These are phyloP conservation scores for Agrypnus murinus DNA, from an alignment of 2,888 invertebrate genomes.

Conservation along the genomic window DNA sequence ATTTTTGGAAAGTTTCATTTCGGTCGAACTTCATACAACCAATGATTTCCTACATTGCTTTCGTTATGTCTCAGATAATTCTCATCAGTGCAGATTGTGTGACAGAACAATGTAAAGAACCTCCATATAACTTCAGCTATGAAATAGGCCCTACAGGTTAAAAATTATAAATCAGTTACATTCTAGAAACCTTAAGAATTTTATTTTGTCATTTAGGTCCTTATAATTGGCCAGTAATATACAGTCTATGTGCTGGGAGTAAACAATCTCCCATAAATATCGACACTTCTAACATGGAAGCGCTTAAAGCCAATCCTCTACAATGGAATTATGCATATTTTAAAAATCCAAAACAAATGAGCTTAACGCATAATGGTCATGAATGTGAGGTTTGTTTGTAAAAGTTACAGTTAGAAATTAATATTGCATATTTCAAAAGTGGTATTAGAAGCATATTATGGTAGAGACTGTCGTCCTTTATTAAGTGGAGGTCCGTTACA, in stretches of 20 bases:
- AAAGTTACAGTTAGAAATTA: too few relatives aligned
- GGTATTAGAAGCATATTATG: constrained; percentile 75
- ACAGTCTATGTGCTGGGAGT: constrained; percentile 55
- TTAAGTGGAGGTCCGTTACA: constrained; percentile 77
- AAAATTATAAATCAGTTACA: too few relatives aligned
- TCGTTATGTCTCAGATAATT: too few relatives aligned
- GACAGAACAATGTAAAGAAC: too few relatives aligned
- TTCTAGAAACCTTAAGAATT: too few relatives aligned
- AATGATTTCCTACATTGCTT: too few relatives aligned
- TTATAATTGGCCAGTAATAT: constrained; percentile 54
- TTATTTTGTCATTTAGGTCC: constrained; percentile 43
- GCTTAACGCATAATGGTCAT: constrained; percentile 78
- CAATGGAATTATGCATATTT: constrained; percentile 75
- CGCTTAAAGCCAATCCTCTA: constrained; percentile 71
- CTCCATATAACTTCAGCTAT: too few relatives aligned
- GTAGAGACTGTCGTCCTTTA: constrained; percentile 65
- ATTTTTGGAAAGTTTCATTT: too few relatives aligned
- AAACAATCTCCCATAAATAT: constrained; percentile 71
- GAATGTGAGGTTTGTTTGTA: constrained; percentile 71
- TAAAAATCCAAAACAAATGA: constrained; percentile 76
- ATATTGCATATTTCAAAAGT: constrained; percentile 67
- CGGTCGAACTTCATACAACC: too few relatives aligned
- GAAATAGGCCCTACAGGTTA: too few relatives aligned
- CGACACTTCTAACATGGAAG: constrained; percentile 65
- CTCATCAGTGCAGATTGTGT: too few relatives aligned